Percentiles rank a stretch among this genome's conserved stretches.
phyloP scores from a whole-genome alignment of 2,888 invertebrate genomes.

The Lycocerus yunnanus region DNA sequence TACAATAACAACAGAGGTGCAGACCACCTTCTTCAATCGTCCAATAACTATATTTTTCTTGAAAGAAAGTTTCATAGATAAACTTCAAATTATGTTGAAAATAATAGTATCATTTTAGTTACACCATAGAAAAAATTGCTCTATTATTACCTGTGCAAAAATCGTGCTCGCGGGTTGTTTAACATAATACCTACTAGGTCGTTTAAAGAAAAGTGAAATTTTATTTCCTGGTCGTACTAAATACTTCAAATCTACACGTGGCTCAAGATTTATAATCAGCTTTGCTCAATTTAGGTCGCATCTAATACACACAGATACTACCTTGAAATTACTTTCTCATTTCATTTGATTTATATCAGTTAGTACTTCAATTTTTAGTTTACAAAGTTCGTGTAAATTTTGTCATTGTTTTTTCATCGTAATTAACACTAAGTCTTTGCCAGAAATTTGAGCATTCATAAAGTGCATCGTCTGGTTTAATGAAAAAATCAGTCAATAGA shows the following conservation, averaged over 20 bases:
- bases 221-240: slow-evolving; percentile 28
- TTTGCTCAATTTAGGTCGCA: background rate
- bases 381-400: background rate
- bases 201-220: slow-evolving; percentile 29
- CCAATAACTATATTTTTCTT: background rate
- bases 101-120: background rate
- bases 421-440: no score
- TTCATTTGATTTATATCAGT: background rate
- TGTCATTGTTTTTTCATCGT: no score
- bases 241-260: slow-evolving; percentile 15
- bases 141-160: background rate
- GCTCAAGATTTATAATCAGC: background rate
- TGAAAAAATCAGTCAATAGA: no score
- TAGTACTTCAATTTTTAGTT: background rate
- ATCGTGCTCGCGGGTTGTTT: slow-evolving; percentile 9
- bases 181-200: slow-evolving; percentile 5
- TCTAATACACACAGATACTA: background rate
- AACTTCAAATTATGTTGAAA: background rate
- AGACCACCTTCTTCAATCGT: background rate
- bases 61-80: background rate
- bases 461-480: no score
- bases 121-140: background rate
- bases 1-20: background rate
- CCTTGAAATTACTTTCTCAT: background rate
- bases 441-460: no score